Conservation (phyloP, 30 jellyfish, hydroid and myxozoan species). For the Nemopilema nomurai region DNA sequence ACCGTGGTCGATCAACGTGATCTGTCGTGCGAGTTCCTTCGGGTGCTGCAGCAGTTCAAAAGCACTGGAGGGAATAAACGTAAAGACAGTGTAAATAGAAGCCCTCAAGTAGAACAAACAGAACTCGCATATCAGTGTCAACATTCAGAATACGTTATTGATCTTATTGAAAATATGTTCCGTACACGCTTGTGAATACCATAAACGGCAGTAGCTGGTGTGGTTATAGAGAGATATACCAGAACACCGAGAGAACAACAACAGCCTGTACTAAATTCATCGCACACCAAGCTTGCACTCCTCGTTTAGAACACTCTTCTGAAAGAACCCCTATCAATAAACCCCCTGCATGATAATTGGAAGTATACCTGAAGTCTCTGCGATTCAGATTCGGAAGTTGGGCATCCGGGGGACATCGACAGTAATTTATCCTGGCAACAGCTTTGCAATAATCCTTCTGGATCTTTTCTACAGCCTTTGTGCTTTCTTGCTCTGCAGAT, state of each 20-base stretch:
- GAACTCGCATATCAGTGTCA: no score
- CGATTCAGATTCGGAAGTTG: conserved; percentile 82
- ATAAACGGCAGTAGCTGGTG: no score
- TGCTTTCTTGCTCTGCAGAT: conserved; percentile 43
- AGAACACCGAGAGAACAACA: no score
- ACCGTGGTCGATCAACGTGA: conserved; percentile 96
- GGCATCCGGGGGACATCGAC: conserved; percentile 99
- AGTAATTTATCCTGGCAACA: conserved; percentile 56
- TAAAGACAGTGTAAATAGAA: no score
- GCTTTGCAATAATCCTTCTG: conserved; percentile 67
- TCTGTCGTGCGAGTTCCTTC: conserved; percentile 93
- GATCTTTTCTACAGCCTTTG: conserved; percentile 55
- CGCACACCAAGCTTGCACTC: no score
- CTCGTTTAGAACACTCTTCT: no score
- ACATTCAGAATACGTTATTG: no score
- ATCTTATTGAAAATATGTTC: no score
- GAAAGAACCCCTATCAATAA: background rate
- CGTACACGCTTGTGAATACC: no score
- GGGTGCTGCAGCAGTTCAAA: conserved; percentile 95
- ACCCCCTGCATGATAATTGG: background rate
- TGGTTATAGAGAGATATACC: no score
- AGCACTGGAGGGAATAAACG: conserved; percentile 63
- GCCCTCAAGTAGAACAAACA: no score
- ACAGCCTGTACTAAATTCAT: no score
- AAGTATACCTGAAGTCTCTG: conserved; percentile 84